Evolutionary conservation across 2,113 vertebrate genomes (phyloP).

Genomic region (Indicator maculatus): DNA sequence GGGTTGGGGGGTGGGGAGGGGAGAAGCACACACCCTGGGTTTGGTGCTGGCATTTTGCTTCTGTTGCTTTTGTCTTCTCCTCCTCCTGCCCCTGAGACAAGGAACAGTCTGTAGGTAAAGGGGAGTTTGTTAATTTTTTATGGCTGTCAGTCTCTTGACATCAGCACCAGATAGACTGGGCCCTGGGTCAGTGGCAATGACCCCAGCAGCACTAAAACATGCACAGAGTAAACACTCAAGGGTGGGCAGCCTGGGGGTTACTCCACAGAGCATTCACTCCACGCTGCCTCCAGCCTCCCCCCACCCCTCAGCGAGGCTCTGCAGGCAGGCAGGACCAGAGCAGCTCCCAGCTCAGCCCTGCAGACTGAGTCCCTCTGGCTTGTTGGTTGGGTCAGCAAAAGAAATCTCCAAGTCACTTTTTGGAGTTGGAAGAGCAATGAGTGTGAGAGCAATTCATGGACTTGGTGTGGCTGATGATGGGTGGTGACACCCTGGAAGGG

Average conservation of each 20-base stretch:
- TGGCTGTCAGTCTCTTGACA: conserved; percentile 29
- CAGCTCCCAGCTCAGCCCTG: not conserved
- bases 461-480: not conserved
- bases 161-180: not conserved
- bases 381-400: accelerated
- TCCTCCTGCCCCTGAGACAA: not conserved
- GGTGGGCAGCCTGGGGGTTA: not conserved
- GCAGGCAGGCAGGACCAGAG: accelerated
- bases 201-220: conserved; percentile 34
- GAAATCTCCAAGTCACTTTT: not conserved
- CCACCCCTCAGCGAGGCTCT: not conserved
- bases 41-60: not conserved
- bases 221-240: conserved; percentile 46
- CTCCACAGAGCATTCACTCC: not conserved
- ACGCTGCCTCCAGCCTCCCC: not conserved
- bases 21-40: accelerated
- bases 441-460: accelerated
- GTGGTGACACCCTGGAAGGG: no score
- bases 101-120: not conserved
- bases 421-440: not conserved
- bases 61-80: not conserved
- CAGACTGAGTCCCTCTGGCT: no score
- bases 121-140: conserved; percentile 27
- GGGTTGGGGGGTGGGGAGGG: no score
- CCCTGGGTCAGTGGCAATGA: conserved; percentile 36